A percentile compares a stretch with the other conserved stretches of the same genome.
phyloP scores from a whole-genome alignment of 1,140 invertebrate species.

The Dreissena polymorpha region DNA sequence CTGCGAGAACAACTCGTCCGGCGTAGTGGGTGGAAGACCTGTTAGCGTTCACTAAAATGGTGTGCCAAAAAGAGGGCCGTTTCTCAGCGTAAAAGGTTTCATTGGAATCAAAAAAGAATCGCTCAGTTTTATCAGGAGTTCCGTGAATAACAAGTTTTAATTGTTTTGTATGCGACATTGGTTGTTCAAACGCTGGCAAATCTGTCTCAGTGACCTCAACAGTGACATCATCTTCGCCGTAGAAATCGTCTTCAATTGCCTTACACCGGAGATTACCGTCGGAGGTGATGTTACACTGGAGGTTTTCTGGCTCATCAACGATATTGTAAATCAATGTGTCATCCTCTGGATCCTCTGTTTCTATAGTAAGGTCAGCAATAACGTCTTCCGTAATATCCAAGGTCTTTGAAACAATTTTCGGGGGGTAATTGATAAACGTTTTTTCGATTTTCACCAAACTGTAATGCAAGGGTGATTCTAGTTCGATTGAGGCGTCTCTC shows the following conservation, averaged over 20 bases:
- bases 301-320: neutral
- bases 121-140: slow-evolving; percentile 11
- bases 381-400: slow-evolving; percentile 10
- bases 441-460: neutral
- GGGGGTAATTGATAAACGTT: slow-evolving; percentile 20
- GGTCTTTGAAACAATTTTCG: slow-evolving; percentile 11
- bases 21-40: slow-evolving; percentile 9
- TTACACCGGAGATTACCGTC: slow-evolving; percentile 9
- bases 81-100: slow-evolving; percentile 8
- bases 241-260: slow-evolving; percentile 7
- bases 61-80: slow-evolving; percentile 7
- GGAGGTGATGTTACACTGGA: slow-evolving; percentile 5
- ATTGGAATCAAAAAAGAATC: slow-evolving; percentile 17
- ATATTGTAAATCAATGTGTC: slow-evolving; percentile 17
- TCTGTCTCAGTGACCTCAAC: slow-evolving; percentile 29
- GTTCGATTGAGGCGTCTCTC: neutral
- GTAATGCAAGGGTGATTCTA: neutral
- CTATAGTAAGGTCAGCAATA: neutral
- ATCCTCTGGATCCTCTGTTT: slow-evolving; percentile 21
- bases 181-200: slow-evolving; percentile 11
- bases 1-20: slow-evolving; percentile 26
- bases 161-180: slow-evolving; percentile 9
- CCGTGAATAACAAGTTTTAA: slow-evolving; percentile 1
- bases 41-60: slow-evolving; percentile 13
- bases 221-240: slow-evolving; percentile 23